phyloP scores from a whole-genome alignment of 2,113 vertebrate genomes.

The Cnemophilus loriae region DNA sequence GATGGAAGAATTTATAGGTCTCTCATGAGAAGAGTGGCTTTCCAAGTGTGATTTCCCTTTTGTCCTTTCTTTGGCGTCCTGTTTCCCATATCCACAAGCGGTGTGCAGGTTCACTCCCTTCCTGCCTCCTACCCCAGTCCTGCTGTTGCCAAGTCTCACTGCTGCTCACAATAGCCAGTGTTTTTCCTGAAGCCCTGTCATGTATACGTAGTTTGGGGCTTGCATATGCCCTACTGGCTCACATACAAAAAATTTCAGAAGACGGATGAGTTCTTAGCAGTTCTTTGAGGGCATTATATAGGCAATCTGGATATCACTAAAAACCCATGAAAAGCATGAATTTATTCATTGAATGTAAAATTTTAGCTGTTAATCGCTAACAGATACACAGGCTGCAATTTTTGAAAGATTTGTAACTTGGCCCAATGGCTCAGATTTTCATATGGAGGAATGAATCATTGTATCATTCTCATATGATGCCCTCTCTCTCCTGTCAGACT shows the following conservation, averaged over 20 bases:
- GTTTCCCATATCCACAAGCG: background rate
- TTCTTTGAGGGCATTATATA: constrained; percentile 7
- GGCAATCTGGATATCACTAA: constrained; percentile 13
- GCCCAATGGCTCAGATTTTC: background rate
- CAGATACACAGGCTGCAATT: background rate
- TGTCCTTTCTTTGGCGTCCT: background rate
- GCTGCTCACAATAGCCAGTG: background rate
- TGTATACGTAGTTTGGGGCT: background rate
- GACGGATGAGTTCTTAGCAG: background rate
- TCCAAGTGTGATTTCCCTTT: background rate
- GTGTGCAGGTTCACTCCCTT: background rate
- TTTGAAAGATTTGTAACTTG: background rate
- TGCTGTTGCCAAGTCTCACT: background rate
- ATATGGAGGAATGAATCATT: constrained; percentile 6
- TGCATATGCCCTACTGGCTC: background rate
- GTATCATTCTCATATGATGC: background rate
- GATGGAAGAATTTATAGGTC: background rate
- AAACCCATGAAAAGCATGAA: background rate
- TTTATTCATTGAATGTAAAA: background rate
- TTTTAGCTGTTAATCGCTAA: background rate
- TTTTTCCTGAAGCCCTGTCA: background rate
- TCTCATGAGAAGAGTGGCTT: background rate
- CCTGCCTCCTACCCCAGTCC: background rate
- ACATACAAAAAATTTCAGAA: background rate
- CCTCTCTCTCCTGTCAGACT: background rate